Base-by-base conservation (phyloP, 1,140 invertebrate genomes). In the Monochamus saltuarius region DNA sequence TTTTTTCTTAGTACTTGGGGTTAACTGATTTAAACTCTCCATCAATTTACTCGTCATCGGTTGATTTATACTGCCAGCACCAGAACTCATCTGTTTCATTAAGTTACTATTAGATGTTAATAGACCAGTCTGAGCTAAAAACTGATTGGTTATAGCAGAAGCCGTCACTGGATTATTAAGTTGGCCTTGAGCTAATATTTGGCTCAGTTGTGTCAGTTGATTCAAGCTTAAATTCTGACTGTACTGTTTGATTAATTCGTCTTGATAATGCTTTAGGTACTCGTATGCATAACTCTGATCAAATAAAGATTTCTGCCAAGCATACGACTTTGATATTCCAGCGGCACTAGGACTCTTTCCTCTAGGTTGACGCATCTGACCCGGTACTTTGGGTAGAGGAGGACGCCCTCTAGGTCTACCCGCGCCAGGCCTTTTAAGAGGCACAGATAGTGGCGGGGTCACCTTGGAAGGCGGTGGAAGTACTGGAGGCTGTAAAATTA, bases 161-260 rank as follows among this genome's bases (percentile, higher is more conserved):
- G 63, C 58, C 17, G 64, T 58, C 2, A 64, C 22, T 1, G 65
- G 62, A 35, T 64, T 71, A 14, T 59, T 67, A 9, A 70, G 37
- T 42, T 63, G 63, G 22, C 62, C 51, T 17, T 66, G 59, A 10
- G 64, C 54, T n/a, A 70, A 63, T 29, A 65, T 59, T 43, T 66
- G 68, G 36, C 52, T 65, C 3, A 72, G 51, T 42, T 72, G 70
- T 11, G 64, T 56, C 17, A 68, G 56, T 40, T 73, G 67, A 8
- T 52, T 59, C 2, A 67, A 47, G 47, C 53, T 68, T 36, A 72
- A 45, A 47, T 67, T 69, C 62, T 74, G 68, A 55, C 63, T 75
- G 58, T 77, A 76, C 54, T 75, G 75, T 19, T 71, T 67, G 4
- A 75, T 65, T 6, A 77, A 38, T 59, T 74, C 70, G 13, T 75